A percentile compares a stretch with the other conserved stretches of the same genome.
These are phyloP conservation scores for Zaprionus ghesquierei DNA, from an alignment of 1,140 invertebrate species.

Conservation along the genomic window DNA sequence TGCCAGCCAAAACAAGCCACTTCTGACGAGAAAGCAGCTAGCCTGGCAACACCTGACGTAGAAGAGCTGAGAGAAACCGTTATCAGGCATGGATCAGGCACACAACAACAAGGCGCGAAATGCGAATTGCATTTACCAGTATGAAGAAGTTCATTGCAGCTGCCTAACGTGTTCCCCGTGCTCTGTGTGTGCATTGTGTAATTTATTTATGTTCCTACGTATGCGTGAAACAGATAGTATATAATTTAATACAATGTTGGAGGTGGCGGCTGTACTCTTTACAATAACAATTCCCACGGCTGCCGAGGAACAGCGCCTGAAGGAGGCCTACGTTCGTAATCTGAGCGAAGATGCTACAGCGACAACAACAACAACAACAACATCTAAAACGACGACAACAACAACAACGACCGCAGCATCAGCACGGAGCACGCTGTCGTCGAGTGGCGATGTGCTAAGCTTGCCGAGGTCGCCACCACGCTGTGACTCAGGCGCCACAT, in stretches of 20 bases:
- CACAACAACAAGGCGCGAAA: slow-evolving; percentile 17
- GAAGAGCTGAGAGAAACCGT: slow-evolving; percentile 27
- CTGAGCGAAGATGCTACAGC: background rate
- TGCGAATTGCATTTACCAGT: slow-evolving; percentile 40
- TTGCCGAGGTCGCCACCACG: background rate
- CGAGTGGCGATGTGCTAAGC: background rate
- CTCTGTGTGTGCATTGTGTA: background rate
- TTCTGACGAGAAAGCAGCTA: no score
- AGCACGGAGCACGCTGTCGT: background rate
- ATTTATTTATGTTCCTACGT: slow-evolving; percentile 21
- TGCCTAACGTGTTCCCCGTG: slow-evolving; percentile 8
- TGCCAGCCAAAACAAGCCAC: no score
- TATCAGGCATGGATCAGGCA: slow-evolving; percentile 23
- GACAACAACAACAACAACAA: background rate
- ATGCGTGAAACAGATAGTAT: slow-evolving; percentile 6
- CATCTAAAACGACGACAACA: slow-evolving; percentile 9
- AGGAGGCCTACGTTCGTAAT: slow-evolving; percentile 27
- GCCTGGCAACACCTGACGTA: background rate
- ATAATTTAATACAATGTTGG: slow-evolving; percentile 41
- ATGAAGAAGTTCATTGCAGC: slow-evolving; percentile 56
- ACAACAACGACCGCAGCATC: background rate
- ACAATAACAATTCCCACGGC: slow-evolving; percentile 82
- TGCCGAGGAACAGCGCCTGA: slow-evolving; percentile 64
- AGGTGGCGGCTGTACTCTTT: slow-evolving; percentile 76
- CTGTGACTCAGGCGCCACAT: background rate